Evolutionary conservation across 2,888 invertebrate genomes (phyloP).

Genomic region (Arge pagana): DNA sequence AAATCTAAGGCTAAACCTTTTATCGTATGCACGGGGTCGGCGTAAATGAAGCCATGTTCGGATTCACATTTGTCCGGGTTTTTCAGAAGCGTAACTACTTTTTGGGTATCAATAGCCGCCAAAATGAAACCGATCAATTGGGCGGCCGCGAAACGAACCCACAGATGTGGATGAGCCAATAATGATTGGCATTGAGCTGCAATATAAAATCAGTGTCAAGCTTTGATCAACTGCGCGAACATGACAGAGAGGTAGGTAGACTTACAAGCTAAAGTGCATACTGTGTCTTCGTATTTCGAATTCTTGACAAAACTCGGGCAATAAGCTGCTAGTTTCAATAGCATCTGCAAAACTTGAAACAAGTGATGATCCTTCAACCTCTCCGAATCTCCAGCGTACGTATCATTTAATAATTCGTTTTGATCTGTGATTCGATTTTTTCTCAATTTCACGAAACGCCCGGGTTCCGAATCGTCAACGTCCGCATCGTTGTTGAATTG

Average conservation of each 20-base stretch:
- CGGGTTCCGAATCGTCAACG: constrained; percentile 40
- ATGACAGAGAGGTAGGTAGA: not conserved
- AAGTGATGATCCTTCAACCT: constrained; percentile 73
- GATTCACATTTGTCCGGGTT: constrained; percentile 51
- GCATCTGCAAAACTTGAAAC: constrained; percentile 74
- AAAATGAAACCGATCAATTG: constrained; percentile 78
- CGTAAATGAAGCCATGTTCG: constrained; percentile 66
- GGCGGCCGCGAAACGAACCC: constrained; percentile 80
- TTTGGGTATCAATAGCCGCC: constrained; percentile 65
- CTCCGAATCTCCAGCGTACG: constrained; percentile 64
- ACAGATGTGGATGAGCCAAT: constrained; percentile 80
- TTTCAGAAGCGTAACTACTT: constrained; percentile 62
- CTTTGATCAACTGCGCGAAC: not conserved
- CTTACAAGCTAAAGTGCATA: constrained; percentile 53
- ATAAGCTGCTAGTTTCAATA: constrained; percentile 69
- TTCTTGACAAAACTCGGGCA: constrained; percentile 67
- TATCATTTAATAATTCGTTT: constrained; percentile 27
- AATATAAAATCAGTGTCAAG: constrained; percentile 47
- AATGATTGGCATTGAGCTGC: constrained; percentile 72
- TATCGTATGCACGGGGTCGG: constrained; percentile 66
- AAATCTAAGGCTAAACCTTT: constrained; percentile 75
- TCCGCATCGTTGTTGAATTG: constrained; percentile 47
- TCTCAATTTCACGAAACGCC: constrained; percentile 44
- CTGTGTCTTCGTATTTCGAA: constrained; percentile 60
- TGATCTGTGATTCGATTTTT: constrained; percentile 23